These are phyloP conservation scores for Uromys caudimaculatus DNA, from an alignment of 2,797 vertebrate genomes.

Conservation along the genomic window DNA sequence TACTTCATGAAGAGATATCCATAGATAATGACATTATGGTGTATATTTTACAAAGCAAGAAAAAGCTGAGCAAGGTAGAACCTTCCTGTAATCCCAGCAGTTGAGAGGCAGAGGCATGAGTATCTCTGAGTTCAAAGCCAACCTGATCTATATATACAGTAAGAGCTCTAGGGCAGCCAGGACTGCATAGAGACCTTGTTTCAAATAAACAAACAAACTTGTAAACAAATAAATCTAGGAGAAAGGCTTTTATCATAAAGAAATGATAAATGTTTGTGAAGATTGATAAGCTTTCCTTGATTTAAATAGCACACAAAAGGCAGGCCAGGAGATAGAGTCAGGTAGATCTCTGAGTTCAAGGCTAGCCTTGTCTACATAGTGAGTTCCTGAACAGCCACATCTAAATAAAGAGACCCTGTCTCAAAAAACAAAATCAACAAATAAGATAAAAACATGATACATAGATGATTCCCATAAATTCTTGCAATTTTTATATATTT, in stretches of 20 bases:
- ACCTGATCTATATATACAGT: no score
- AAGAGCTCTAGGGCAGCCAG: background rate
- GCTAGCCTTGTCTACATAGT: background rate
- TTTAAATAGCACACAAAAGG: background rate
- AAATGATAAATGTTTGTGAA: background rate
- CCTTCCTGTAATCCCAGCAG: background rate
- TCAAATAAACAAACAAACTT: background rate
- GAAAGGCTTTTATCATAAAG: background rate
- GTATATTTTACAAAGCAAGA: background rate
- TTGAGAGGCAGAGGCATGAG: background rate
- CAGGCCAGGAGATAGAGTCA: background rate
- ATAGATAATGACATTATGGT: background rate
- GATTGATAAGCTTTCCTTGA: background rate
- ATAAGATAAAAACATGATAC: background rate
- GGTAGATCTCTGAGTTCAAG: background rate
- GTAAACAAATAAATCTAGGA: background rate
- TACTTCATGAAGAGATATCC: background rate
- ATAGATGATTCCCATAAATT: background rate
- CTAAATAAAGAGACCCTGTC: background rate
- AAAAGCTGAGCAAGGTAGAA: background rate
- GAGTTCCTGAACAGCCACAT: background rate
- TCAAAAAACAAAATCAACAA: background rate
- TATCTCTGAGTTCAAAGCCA: background rate
- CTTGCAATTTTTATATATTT: background rate
- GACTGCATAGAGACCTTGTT: background rate